Conservation (phyloP, 2,797 vertebrate genomes). For the Etheostoma nigrum region DNA sequence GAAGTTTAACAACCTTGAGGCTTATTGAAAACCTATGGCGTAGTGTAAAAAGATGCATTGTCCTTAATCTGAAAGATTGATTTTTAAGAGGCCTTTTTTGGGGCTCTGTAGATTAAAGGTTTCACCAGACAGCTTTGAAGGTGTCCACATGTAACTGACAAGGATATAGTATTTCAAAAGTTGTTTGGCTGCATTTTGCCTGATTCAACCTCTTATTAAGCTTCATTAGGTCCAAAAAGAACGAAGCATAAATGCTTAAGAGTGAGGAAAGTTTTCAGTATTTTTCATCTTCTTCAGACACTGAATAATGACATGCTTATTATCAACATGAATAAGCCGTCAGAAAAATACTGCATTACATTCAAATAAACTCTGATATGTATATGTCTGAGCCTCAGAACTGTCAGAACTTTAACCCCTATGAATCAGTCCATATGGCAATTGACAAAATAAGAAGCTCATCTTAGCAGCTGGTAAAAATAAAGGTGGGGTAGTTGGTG, state of each 20-base stretch:
- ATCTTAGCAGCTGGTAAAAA: neutral
- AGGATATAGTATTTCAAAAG: neutral
- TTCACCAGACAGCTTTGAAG: neutral
- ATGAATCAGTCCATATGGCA: constrained; percentile 1
- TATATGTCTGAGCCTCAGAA: constrained; percentile 14
- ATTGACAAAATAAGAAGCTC: neutral
- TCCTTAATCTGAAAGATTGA: constrained; percentile 32
- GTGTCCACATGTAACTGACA: neutral
- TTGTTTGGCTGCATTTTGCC: neutral
- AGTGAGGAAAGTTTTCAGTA: neutral
- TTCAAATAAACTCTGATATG: constrained; percentile 21
- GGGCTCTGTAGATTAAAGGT: constrained; percentile 14
- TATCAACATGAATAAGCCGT: neutral
- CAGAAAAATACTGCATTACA: constrained; percentile 3
- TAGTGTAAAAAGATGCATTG: constrained; percentile 8
- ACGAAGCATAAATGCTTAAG: neutral
- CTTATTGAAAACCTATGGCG: constrained; percentile 5
- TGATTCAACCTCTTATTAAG: neutral
- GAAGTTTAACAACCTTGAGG: neutral
- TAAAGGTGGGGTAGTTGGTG: neutral
- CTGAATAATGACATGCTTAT: neutral
- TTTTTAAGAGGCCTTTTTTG: constrained; percentile 3
- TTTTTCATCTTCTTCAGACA: neutral
- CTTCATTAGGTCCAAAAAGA: neutral
- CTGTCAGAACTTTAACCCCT: constrained; percentile 11